Percentiles rank a stretch among this genome's conserved stretches.
Evolutionary conservation across 2,113 vertebrate species (phyloP).

Genomic region (Galeopterus variegatus): DNA sequence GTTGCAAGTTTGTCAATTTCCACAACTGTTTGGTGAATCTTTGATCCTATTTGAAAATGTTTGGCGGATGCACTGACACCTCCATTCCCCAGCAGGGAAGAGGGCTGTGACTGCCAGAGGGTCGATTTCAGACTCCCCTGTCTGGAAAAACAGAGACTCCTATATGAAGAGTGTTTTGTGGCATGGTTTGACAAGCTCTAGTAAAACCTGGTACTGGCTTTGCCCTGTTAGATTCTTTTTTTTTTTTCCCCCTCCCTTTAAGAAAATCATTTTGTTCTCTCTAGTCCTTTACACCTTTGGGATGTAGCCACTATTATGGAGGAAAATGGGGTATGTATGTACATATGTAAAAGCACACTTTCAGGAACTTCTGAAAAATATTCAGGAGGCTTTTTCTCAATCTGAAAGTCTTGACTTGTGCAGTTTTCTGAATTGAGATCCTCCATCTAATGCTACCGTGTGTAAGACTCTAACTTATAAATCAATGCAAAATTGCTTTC

Average conservation of each 20-base stretch:
- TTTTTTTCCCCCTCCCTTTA: neutral
- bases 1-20: neutral
- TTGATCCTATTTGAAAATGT: neutral
- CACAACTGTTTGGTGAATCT: neutral
- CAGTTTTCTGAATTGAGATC: neutral
- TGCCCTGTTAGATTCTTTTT: neutral
- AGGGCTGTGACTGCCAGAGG: neutral
- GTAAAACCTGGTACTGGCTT: neutral
- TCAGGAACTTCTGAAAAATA: neutral
- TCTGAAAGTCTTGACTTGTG: neutral
- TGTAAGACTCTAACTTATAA: neutral
- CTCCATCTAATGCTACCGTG: neutral
- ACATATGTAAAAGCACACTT: neutral
- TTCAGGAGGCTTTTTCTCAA: neutral
- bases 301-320: neutral
- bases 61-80: neutral
- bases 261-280: constrained; percentile 2
- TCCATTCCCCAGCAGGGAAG: neutral
- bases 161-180: neutral
- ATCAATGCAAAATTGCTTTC: neutral
- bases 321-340: neutral
- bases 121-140: neutral
- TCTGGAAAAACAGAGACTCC: neutral
- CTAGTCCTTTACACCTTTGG: neutral
- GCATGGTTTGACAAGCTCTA: neutral